A percentile compares a stretch with the other conserved stretches of the same genome.
These are phyloP conservation scores for Scyliorhinus canicula DNA, from an alignment of 2,797 vertebrate genomes.

Conservation along the genomic window DNA sequence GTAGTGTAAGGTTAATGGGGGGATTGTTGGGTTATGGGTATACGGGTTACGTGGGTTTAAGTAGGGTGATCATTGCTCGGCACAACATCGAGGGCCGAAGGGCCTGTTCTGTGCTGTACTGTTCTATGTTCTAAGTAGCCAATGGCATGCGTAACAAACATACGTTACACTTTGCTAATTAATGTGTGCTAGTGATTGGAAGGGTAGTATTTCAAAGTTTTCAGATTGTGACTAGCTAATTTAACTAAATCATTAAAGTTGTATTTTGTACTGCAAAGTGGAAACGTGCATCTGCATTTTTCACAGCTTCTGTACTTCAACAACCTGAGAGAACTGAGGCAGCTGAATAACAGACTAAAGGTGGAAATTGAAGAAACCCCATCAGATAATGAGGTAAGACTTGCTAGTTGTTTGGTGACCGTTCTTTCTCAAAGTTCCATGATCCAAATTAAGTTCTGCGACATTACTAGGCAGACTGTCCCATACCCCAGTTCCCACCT, in stretches of 20 bases:
- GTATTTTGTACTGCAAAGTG: not conserved
- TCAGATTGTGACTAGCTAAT: not conserved
- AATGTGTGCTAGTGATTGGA: not conserved
- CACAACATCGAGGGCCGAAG: no score
- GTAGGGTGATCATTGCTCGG: no score
- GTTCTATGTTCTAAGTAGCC: no score
- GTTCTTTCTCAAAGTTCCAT: not conserved
- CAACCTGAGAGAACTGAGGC: constrained; percentile 53
- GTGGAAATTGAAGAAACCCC: constrained; percentile 44
- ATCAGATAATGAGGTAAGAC: constrained; percentile 17
- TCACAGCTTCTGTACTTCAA: constrained; percentile 55
- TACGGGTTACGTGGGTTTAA: no score
- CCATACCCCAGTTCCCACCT: constrained; percentile 19
- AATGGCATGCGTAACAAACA: not conserved
- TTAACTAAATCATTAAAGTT: not conserved
- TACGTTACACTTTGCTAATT: not conserved
- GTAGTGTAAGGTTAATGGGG: no score
- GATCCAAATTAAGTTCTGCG: not conserved
- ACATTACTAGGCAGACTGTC: not conserved
- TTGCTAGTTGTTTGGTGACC: not conserved
- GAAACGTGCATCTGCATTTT: not conserved
- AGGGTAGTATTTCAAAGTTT: not conserved
- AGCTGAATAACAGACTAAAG: constrained; percentile 49
- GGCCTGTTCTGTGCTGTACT: no score
- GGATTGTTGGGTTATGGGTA: no score